Conservation (phyloP, 2,113 vertebrate species). For the Pomatorhinus ruficollis region DNA sequence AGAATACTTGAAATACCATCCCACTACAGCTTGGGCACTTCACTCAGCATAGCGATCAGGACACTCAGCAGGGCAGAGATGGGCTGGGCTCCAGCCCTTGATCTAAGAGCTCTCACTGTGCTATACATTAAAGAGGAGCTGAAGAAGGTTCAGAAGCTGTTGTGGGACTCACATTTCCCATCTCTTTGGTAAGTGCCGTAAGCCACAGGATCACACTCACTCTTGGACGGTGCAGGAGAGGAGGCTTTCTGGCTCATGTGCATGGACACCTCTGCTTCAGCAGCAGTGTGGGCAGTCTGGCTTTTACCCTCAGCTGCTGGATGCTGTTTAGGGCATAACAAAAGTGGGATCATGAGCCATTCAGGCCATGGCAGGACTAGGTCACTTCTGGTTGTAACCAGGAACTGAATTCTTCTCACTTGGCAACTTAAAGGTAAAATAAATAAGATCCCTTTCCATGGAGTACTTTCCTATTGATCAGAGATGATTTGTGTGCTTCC, state of each 20-base stretch:
- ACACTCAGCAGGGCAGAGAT: neutral
- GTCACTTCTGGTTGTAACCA: neutral
- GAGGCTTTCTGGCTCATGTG: neutral
- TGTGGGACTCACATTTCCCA: neutral
- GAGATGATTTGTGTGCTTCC: neutral
- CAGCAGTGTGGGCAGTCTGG: neutral
- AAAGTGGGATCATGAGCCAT: neutral
- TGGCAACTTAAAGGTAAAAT: neutral
- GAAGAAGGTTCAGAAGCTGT: neutral
- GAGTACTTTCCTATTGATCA: neutral
- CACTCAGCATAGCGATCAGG: conserved; percentile 26
- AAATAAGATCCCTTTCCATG: neutral
- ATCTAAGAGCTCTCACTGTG: conserved; percentile 6
- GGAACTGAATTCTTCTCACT: neutral
- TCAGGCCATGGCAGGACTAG: neutral
- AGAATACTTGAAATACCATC: conserved; percentile 47
- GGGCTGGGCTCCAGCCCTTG: conserved; percentile 47
- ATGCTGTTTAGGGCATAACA: neutral
- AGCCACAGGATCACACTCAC: neutral
- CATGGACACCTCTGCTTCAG: neutral
- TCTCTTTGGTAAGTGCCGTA: neutral
- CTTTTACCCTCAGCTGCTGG: neutral
- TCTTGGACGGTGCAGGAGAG: accelerated
- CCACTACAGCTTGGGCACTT: neutral
- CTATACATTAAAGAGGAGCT: neutral